Evolutionary conservation across 2,797 vertebrate genomes (phyloP).

Genomic region (Trachurus trachurus): DNA sequence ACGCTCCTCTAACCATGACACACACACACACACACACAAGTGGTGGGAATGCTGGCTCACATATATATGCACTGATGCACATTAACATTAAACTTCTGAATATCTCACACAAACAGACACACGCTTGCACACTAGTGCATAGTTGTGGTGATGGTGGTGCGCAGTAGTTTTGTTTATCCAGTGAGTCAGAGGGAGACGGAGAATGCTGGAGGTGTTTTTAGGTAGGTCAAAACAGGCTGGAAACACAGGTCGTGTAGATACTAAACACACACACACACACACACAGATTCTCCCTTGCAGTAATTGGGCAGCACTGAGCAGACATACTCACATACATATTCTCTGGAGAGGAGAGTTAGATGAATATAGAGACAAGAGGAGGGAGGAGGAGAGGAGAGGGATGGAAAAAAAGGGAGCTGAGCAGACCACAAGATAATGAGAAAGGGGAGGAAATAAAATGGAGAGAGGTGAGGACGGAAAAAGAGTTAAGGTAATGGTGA

Average conservation of each 20-base stretch:
- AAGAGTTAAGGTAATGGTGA: slow-evolving; percentile 53
- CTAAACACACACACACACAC: slow-evolving; percentile 68
- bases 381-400: slow-evolving; percentile 38
- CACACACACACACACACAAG: slow-evolving; percentile 11
- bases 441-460: slow-evolving; percentile 47
- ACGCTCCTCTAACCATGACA: slow-evolving; percentile 19
- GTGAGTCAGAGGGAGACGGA: slow-evolving; percentile 77
- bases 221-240: slow-evolving; percentile 75
- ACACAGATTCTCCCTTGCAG: slow-evolving; percentile 64
- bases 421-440: slow-evolving; percentile 69
- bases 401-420: slow-evolving; percentile 71
- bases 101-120: slow-evolving; percentile 27
- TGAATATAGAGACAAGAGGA: slow-evolving; percentile 70
- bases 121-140: slow-evolving; percentile 20
- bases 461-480: slow-evolving; percentile 59
- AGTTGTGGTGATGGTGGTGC: slow-evolving; percentile 16
- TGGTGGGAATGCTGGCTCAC: slow-evolving; percentile 40
- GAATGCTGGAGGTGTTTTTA: slow-evolving; percentile 77
- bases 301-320: slow-evolving; percentile 81
- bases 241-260: slow-evolving; percentile 61
- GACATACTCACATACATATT: slow-evolving; percentile 74
- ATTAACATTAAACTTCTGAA: slow-evolving; percentile 53
- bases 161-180: slow-evolving; percentile 73
- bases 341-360: slow-evolving; percentile 69
- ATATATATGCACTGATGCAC: slow-evolving; percentile 43